Evolutionary conservation across 2,113 vertebrate species (phyloP).

Genomic region (Podilymbus podiceps): DNA sequence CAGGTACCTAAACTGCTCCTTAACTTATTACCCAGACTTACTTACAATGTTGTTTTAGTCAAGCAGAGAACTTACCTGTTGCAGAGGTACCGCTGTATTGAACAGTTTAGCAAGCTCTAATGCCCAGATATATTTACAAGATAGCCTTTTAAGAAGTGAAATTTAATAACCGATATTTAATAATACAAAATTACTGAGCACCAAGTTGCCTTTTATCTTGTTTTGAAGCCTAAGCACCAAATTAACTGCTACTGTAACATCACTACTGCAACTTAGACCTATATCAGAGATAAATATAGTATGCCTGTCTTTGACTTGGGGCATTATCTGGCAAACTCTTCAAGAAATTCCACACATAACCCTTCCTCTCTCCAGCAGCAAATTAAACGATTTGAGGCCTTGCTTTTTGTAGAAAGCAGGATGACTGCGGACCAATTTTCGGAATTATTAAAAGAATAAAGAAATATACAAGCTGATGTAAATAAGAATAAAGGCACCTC

Average conservation of each 20-base stretch:
- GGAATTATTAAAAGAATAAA: not conserved
- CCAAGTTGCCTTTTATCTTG: not conserved
- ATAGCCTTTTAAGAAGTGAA: not conserved
- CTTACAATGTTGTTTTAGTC: not conserved
- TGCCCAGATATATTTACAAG: not conserved
- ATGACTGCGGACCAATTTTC: not conserved
- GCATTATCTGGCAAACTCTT: not conserved
- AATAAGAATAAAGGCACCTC: not conserved
- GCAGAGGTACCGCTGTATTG: not conserved
- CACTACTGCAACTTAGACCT: not conserved
- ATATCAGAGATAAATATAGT: constrained; percentile 12
- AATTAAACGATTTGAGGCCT: not conserved
- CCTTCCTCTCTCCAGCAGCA: not conserved
- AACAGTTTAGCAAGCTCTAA: not conserved
- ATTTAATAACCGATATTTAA: not conserved
- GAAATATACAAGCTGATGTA: not conserved
- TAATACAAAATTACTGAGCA: not conserved
- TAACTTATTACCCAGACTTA: not conserved
- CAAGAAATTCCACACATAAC: not conserved
- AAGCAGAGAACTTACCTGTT: not conserved
- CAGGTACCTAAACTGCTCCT: not conserved
- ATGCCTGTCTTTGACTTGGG: not conserved
- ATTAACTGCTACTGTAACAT: not conserved
- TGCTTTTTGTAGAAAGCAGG: not conserved
- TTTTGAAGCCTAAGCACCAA: not conserved